phyloP scores from a whole-genome alignment of 2,888 invertebrate genomes.

The Glyphotaelius pellucidus region DNA sequence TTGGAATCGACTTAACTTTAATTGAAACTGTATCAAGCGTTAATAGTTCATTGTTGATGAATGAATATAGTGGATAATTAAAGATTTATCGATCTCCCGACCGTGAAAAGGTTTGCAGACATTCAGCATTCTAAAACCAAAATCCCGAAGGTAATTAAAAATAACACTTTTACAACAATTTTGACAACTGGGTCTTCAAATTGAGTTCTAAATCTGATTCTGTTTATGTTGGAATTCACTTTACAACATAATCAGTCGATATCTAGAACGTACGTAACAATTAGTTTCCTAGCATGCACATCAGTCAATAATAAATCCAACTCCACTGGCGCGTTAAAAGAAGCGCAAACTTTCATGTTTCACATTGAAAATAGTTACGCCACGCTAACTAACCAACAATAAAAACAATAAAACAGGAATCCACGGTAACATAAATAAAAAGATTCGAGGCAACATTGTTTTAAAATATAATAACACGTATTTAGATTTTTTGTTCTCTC shows the following conservation, averaged over 20 bases:
- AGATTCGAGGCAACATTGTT: slow-evolving; percentile 31
- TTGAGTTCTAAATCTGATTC: background rate
- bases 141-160: background rate
- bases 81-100: background rate
- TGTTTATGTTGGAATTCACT: background rate
- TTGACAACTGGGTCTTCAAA: background rate
- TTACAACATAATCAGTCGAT: background rate
- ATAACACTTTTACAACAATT: background rate
- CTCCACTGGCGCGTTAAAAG: slow-evolving; percentile 16
- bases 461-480: slow-evolving; percentile 15
- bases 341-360: slow-evolving; percentile 43
- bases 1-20: background rate
- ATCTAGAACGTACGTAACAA: background rate
- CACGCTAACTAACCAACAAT: background rate
- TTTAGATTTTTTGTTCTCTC: background rate
- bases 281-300: slow-evolving; percentile 13
- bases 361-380: background rate
- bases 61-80: background rate
- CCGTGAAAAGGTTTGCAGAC: background rate
- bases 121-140: background rate
- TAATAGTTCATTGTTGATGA: background rate
- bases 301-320: background rate
- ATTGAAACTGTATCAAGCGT: background rate
- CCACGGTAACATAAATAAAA: background rate
- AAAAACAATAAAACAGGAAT: background rate